Evolutionary conservation across 2,888 invertebrate species (phyloP).

Genomic region (Rhamphomyia laevipes): DNA sequence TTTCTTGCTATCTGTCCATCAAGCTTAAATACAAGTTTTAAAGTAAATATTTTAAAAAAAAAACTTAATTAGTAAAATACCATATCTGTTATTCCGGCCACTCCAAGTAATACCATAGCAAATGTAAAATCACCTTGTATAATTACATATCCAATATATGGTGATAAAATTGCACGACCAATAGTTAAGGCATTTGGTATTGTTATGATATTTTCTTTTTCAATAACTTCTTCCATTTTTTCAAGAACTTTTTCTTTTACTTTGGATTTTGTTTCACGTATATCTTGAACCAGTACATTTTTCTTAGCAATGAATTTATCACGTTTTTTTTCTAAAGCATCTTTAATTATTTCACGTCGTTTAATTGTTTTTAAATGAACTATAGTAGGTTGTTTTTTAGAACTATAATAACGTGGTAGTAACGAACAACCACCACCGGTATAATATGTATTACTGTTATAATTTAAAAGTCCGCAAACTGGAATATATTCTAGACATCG

Average conservation of each 20-base stretch:
- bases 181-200: conserved; percentile 86
- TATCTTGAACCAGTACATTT: conserved; percentile 54
- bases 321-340: conserved; percentile 49
- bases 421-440: no score
- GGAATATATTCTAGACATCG: no score
- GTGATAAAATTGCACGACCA: conserved; percentile 72
- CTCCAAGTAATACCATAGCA: conserved; percentile 68
- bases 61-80: conserved; percentile 37
- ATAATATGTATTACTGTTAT: no score
- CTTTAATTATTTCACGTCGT: conserved; percentile 42
- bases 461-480: no score
- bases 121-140: conserved; percentile 65
- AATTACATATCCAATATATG: conserved; percentile 81
- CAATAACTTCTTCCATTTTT: conserved; percentile 52
- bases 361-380: conserved; percentile 31
- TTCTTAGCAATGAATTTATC: conserved; percentile 51
- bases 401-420: no score
- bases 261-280: conserved; percentile 57
- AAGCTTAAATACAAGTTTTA: conserved; percentile 57
- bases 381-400: not conserved
- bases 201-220: conserved; percentile 79
- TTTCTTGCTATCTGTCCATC: conserved; percentile 96
- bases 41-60: no score
- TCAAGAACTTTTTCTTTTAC: conserved; percentile 61
- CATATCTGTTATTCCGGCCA: conserved; percentile 86